A percentile compares a stretch with the other conserved stretches of the same genome.
These are phyloP conservation scores for Centropristis striata DNA, from an alignment of 2,113 vertebrate species.

Conservation along the genomic window DNA sequence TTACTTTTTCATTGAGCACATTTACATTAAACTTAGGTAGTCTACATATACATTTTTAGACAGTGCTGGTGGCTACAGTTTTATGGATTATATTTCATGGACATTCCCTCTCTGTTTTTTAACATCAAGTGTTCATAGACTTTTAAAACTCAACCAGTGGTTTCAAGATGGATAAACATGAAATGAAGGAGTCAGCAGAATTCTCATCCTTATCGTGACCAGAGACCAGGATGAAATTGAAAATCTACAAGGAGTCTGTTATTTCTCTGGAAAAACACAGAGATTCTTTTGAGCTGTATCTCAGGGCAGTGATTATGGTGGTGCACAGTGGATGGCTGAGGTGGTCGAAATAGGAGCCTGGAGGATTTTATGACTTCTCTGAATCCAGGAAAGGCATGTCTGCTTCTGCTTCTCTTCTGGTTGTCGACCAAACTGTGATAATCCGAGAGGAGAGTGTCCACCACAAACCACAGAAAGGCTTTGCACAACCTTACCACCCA, in stretches of 20 bases:
- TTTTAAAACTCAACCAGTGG: constrained; percentile 45
- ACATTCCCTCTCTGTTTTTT: constrained; percentile 13
- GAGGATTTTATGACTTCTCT: constrained; percentile 62
- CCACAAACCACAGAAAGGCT: constrained; percentile 50
- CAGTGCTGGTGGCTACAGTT: neutral
- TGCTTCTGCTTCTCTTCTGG: constrained; percentile 60
- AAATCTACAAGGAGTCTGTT: constrained; percentile 47
- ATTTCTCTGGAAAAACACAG: constrained; percentile 65
- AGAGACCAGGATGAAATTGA: constrained; percentile 47
- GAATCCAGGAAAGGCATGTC: constrained; percentile 62
- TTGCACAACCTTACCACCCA: constrained; percentile 32
- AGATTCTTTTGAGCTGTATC: constrained; percentile 43
- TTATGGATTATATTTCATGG: constrained; percentile 10
- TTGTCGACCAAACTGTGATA: constrained; percentile 52
- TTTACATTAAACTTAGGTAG: neutral
- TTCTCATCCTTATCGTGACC: constrained; percentile 63
- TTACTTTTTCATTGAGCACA: neutral
- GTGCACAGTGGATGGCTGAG: constrained; percentile 56
- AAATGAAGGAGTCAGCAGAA: constrained; percentile 69
- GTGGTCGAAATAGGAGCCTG: constrained; percentile 70
- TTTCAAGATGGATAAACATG: constrained; percentile 47
- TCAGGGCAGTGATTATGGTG: constrained; percentile 60
- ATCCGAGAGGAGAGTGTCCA: constrained; percentile 39
- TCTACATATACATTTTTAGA: neutral
- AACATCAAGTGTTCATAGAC: constrained; percentile 21